These are phyloP conservation scores for Serinus canaria DNA, from an alignment of 2,113 vertebrate genomes.

Conservation along the genomic window DNA sequence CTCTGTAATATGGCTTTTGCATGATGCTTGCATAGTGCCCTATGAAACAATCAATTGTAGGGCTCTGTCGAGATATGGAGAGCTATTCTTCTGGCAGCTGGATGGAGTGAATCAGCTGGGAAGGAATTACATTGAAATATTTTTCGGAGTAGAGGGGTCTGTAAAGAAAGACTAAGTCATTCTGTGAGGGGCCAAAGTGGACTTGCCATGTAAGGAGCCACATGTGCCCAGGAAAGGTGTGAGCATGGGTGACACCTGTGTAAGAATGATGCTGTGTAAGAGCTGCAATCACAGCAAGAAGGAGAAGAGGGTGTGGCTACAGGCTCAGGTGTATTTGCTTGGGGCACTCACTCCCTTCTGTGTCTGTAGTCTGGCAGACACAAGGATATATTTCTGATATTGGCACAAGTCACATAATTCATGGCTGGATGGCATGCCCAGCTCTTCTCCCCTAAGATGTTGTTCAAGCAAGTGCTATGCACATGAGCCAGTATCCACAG, in stretches of 20 bases:
- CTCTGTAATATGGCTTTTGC: neutral
- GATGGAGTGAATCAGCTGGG: neutral
- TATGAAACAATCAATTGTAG: neutral
- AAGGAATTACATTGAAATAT: neutral
- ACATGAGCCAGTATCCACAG: neutral
- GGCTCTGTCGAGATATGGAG: neutral
- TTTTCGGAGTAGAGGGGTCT: neutral
- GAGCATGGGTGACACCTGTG: neutral
- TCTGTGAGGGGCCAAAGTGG: neutral
- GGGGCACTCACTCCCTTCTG: neutral
- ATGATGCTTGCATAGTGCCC: neutral
- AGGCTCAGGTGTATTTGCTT: neutral
- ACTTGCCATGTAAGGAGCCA: neutral
- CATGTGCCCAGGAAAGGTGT: neutral
- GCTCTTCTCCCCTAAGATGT: neutral
- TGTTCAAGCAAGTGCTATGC: neutral
- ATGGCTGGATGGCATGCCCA: neutral
- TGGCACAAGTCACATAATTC: neutral
- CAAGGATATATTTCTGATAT: neutral
- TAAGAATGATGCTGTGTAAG: neutral
- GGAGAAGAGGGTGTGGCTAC: neutral
- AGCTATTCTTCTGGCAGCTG: neutral
- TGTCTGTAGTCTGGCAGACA: neutral
- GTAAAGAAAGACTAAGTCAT: neutral
- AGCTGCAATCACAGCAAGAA: neutral